Percentiles rank a stretch among this genome's conserved stretches.
Evolutionary conservation across 2,888 invertebrate species (phyloP).

Genomic region (Patella ulyssiponensis): DNA sequence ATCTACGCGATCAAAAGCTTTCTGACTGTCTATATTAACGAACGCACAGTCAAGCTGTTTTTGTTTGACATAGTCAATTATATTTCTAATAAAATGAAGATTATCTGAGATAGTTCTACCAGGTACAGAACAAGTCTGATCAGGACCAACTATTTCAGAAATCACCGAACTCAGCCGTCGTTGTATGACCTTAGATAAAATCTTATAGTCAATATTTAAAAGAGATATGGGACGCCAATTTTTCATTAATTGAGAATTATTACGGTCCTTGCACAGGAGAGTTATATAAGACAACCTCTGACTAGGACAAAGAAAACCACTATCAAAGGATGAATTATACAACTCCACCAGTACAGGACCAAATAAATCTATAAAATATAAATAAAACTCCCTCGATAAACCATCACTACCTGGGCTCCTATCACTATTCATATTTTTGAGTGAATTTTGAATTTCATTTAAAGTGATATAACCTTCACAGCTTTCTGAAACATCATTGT

Average conservation of each 20-base stretch:
- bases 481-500: neutral
- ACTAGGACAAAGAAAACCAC: constrained; percentile 22
- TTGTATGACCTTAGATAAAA: constrained; percentile 29
- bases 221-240: constrained; percentile 33
- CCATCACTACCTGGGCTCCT: constrained; percentile 44
- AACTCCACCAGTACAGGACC: constrained; percentile 26
- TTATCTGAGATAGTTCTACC: constrained; percentile 23
- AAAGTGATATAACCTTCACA: constrained; percentile 16
- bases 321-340: constrained; percentile 26
- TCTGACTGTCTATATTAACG: constrained; percentile 45
- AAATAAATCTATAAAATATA: constrained; percentile 29
- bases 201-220: constrained; percentile 45
- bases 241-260: constrained; percentile 34
- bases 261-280: constrained; percentile 41
- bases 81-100: constrained; percentile 22
- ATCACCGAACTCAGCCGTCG: constrained; percentile 21
- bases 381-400: constrained; percentile 40
- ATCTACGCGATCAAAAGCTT: constrained; percentile 46
- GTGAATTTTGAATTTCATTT: constrained; percentile 19
- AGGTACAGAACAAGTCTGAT: constrained; percentile 26
- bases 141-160: constrained; percentile 17
- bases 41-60: neutral
- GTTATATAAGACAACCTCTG: constrained; percentile 31
- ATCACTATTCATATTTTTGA: constrained; percentile 31
- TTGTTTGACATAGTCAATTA: constrained; percentile 27